A percentile compares a stretch with the other conserved stretches of the same genome.
Evolutionary conservation across 2,888 invertebrate genomes (phyloP).

Genomic region (Eueremaeus valkanovi): DNA sequence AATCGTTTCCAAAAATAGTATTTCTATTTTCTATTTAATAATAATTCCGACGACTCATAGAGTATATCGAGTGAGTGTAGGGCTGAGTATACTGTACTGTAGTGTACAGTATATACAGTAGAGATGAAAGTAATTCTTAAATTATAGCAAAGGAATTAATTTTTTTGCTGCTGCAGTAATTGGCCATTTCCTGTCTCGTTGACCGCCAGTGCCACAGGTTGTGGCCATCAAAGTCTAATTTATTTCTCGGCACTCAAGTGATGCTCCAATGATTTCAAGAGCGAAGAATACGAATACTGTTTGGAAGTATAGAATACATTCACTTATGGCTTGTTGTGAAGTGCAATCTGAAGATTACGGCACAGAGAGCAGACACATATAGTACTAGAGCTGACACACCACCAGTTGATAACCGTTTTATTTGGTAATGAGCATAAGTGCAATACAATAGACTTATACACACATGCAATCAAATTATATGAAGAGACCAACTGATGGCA

Average conservation of each 20-base stretch:
- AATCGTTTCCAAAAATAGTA: neutral
- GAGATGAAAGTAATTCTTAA: neutral
- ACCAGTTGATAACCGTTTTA: neutral
- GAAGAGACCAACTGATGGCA: constrained; percentile 19
- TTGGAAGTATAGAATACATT: neutral
- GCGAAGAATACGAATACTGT: neutral
- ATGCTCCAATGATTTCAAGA: constrained; percentile 20
- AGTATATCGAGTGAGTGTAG: too few relatives aligned
- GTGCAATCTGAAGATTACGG: neutral
- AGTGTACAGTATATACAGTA: too few relatives aligned
- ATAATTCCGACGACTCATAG: neutral
- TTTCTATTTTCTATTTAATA: neutral
- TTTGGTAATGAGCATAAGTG: neutral
- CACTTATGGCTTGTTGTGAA: neutral
- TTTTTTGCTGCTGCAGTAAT: neutral
- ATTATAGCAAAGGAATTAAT: constrained; percentile 3
- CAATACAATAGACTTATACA: neutral
- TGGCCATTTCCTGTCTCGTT: constrained; percentile 12
- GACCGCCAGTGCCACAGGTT: constrained; percentile 24
- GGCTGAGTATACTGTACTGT: too few relatives aligned
- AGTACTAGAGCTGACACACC: neutral
- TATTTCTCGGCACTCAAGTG: constrained; percentile 7
- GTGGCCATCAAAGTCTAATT: constrained; percentile 23
- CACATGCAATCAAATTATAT: neutral
- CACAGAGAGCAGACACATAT: neutral